Conservation (phyloP, 2,113 vertebrate genomes). For the Daphoenositta chrysoptera region DNA sequence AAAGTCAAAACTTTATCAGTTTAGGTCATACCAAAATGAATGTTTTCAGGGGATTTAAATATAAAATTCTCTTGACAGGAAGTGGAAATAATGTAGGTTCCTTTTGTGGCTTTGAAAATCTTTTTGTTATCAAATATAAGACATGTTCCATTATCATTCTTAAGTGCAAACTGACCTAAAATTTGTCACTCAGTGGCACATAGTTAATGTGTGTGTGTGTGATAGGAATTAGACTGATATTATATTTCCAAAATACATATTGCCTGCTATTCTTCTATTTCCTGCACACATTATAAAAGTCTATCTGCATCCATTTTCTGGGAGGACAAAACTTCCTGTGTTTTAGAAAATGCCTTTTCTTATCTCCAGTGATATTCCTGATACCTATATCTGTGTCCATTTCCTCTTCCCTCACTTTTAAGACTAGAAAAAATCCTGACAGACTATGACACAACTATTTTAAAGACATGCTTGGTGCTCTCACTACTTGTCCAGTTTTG, state of each 20-base stretch:
- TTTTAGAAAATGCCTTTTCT: background rate
- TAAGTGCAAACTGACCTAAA: background rate
- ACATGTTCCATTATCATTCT: background rate
- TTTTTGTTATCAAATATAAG: background rate
- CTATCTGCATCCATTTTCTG: background rate
- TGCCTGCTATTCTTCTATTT: background rate
- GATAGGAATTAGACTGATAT: background rate
- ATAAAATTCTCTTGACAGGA: background rate
- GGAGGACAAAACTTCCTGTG: background rate
- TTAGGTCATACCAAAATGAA: background rate
- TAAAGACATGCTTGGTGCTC: background rate
- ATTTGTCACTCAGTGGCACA: background rate
- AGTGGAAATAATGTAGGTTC: background rate
- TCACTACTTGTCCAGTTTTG: background rate
- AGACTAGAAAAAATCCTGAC: background rate
- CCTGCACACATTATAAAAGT: background rate
- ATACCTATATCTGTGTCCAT: background rate
- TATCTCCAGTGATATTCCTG: background rate
- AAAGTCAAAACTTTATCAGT: background rate
- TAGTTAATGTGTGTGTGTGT: background rate
- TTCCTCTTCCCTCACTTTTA: background rate
- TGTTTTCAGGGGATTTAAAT: background rate
- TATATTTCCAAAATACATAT: background rate
- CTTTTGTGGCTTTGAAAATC: background rate
- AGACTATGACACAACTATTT: background rate